Evolutionary conservation across 1,140 invertebrate species (phyloP).

Genomic region (Neoseiulus cucumeris): DNA sequence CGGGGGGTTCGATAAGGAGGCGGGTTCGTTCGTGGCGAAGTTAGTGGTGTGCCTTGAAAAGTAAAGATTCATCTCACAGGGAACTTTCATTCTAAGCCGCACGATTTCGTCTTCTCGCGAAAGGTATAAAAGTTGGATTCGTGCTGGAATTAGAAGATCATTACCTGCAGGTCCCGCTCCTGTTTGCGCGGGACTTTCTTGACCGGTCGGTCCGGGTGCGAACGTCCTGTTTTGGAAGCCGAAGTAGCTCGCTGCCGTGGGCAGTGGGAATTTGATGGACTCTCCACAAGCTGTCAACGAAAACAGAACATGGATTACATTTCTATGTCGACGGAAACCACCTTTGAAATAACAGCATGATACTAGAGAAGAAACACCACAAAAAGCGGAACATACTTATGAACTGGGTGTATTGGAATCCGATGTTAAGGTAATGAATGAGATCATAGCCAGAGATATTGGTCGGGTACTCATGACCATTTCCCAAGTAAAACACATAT

Average conservation of each 20-base stretch:
- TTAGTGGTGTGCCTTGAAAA: not conserved
- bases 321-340: not conserved
- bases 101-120: not conserved
- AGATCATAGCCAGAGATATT: not conserved
- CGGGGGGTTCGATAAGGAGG: not conserved
- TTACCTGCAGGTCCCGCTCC: not conserved
- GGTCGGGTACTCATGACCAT: not conserved
- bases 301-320: no score
- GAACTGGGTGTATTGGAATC: conserved; percentile 1
- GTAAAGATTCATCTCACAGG: not conserved
- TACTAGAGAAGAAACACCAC: not conserved
- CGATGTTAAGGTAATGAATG: conserved; percentile 5
- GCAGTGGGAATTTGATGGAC: not conserved
- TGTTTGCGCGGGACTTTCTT: not conserved
- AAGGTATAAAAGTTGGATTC: not conserved
- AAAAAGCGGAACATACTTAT: not conserved
- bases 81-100: not conserved
- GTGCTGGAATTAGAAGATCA: not conserved
- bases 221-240: not conserved
- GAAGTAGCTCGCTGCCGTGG: no score
- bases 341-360: no score
- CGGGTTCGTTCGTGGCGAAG: not conserved
- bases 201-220: not conserved
- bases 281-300: conserved; percentile 2
- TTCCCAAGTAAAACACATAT: not conserved